Evolutionary conservation across 2,797 vertebrate species (phyloP).

Genomic region (Xenops minutus): DNA sequence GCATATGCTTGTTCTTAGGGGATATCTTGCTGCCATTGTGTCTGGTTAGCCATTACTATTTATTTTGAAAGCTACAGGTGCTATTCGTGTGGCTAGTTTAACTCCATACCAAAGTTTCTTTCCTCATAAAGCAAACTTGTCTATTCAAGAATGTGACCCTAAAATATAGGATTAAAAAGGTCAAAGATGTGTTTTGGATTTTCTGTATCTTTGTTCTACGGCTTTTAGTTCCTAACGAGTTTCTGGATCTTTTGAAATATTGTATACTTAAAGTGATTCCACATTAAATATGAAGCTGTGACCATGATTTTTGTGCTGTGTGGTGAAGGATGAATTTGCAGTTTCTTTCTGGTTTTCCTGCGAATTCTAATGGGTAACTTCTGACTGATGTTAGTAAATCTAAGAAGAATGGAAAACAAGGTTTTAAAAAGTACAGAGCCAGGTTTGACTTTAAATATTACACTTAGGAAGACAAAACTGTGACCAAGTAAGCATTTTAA

Average conservation of each 20-base stretch:
- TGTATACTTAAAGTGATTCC: conserved; percentile 60
- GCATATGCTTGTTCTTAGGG: background rate
- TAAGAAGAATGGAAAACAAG: background rate
- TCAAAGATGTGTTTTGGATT: conserved; percentile 36
- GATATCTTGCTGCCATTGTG: background rate
- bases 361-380: background rate
- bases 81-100: conserved; percentile 45
- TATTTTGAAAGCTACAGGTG: conserved; percentile 54
- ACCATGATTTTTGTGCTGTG: conserved; percentile 26
- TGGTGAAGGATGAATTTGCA: conserved; percentile 9
- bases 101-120: conserved; percentile 54
- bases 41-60: conserved; percentile 29
- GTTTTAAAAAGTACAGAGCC: background rate
- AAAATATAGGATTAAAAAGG: conserved; percentile 35
- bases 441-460: background rate
- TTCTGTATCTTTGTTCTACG: conserved; percentile 50
- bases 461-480: background rate
- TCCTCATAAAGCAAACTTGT: background rate
- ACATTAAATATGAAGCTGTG: conserved; percentile 67
- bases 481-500: background rate
- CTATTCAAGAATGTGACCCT: background rate
- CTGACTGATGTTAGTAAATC: background rate
- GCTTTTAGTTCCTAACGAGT: conserved; percentile 35
- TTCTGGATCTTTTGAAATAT: conserved; percentile 54
- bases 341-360: background rate